A percentile compares a stretch with the other conserved stretches of the same genome.
These are phyloP conservation scores for Sardina pilchardus DNA, from an alignment of 2,113 vertebrate genomes.

Conservation along the genomic window DNA sequence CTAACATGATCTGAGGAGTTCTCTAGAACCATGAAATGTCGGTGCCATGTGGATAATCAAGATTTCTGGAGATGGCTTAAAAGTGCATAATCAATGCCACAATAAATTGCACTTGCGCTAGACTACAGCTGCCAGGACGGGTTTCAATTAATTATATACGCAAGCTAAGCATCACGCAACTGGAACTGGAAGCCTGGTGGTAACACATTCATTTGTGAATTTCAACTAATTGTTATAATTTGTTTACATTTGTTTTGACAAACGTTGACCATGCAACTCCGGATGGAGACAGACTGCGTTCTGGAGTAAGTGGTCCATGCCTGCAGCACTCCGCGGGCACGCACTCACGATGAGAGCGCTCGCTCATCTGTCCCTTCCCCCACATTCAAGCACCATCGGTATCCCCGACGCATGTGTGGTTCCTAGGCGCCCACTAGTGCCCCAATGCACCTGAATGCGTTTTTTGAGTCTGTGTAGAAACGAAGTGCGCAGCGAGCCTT, in stretches of 20 bases:
- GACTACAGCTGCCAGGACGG: not conserved
- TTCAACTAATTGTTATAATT: not conserved
- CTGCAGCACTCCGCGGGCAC: not conserved
- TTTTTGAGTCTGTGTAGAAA: not conserved
- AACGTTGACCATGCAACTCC: not conserved
- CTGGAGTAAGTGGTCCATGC: not conserved
- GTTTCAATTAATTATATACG: not conserved
- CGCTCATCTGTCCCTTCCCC: not conserved
- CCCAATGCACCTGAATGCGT: not conserved
- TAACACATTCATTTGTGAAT: not conserved
- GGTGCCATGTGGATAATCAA: not conserved
- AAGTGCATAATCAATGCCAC: not conserved
- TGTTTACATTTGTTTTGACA: not conserved
- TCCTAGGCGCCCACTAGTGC: constrained; percentile 44
- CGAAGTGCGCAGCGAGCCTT: not conserved
- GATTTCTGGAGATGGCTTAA: not conserved
- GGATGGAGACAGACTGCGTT: not conserved
- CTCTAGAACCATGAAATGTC: not conserved
- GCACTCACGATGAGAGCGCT: not conserved
- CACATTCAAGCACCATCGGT: constrained; percentile 48
- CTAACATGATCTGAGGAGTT: not conserved
- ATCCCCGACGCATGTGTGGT: constrained; percentile 17
- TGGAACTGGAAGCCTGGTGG: not conserved
- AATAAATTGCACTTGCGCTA: not conserved
- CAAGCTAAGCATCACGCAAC: not conserved